These are phyloP conservation scores for Diplodus sargus DNA, from an alignment of 2,797 vertebrate species.

Conservation along the genomic window DNA sequence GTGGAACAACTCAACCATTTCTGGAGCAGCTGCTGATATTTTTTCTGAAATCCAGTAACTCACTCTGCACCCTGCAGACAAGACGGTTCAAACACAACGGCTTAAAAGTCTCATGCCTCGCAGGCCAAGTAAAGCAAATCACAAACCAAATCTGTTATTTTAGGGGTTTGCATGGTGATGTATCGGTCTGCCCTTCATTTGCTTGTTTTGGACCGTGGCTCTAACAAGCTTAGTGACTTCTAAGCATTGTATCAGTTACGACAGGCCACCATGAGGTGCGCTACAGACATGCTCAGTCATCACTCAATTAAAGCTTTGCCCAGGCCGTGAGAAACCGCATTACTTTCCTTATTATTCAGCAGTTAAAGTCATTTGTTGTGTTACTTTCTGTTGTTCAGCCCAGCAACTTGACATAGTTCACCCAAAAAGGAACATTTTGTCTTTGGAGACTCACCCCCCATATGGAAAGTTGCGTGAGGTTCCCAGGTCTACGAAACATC, in stretches of 20 bases:
- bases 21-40: conserved; percentile 33
- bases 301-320: too few species aligned
- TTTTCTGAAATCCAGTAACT: conserved; percentile 23
- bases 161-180: conserved; percentile 13
- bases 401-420: neutral
- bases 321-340: neutral
- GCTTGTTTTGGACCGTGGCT: conserved; percentile 39
- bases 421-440: neutral
- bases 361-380: neutral
- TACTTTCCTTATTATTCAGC: neutral
- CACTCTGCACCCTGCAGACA: conserved; percentile 17
- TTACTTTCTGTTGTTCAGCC: neutral
- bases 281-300: neutral
- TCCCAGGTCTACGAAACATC: too few species aligned
- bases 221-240: conserved; percentile 28
- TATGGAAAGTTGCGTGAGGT: too few species aligned
- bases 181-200: conserved; percentile 1
- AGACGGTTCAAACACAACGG: conserved; percentile 25
- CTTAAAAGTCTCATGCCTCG: conserved; percentile 29
- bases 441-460: too few species aligned
- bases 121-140: conserved; percentile 52
- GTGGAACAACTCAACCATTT: conserved; percentile 1
- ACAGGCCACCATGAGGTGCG: conserved; percentile 16
- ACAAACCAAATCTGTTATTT: conserved; percentile 14
- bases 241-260: conserved; percentile 16